Evolutionary conservation across 2,888 invertebrate genomes (phyloP).

Genomic region (Ganaspis brasiliensis): DNA sequence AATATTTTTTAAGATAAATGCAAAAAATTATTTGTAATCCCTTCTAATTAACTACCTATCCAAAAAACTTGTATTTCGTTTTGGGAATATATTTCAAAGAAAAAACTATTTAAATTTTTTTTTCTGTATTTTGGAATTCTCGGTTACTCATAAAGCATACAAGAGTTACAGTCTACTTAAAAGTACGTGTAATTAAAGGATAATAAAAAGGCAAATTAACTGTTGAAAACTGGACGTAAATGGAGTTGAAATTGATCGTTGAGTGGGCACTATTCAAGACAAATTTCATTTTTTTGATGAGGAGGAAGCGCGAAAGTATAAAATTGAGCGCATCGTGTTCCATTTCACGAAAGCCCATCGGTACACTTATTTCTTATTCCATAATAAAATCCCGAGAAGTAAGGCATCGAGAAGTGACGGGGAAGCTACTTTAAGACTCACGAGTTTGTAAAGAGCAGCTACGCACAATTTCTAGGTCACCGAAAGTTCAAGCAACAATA

Average conservation of each 20-base stretch:
- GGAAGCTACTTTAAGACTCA: conserved; percentile 31
- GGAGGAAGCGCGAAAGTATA: conserved; percentile 36
- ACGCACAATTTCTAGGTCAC: conserved; percentile 11
- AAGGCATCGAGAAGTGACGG: conserved; percentile 30
- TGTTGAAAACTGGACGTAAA: conserved; percentile 52
- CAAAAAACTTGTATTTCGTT: too few relatives aligned
- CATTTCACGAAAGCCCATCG: conserved; percentile 14
- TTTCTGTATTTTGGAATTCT: neutral
- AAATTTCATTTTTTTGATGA: conserved; percentile 51
- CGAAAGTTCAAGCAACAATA: neutral
- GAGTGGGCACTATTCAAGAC: neutral
- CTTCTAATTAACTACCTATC: too few relatives aligned
- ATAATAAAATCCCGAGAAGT: conserved; percentile 29
- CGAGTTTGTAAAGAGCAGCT: conserved; percentile 3
- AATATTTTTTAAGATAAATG: too few relatives aligned
- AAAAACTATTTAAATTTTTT: neutral
- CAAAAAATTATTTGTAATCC: too few relatives aligned
- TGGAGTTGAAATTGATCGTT: conserved; percentile 53
- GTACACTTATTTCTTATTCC: conserved; percentile 32
- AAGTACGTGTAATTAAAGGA: neutral
- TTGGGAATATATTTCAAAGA: too few relatives aligned
- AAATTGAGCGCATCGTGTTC: conserved; percentile 31
- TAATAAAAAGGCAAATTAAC: conserved; percentile 50
- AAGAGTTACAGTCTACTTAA: neutral
- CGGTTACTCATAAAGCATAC: neutral